Evolutionary conservation across 2,797 vertebrate genomes (phyloP), one percentile per base, ranked within the genome.

Genomic region (Sardinella longiceps): DNA sequence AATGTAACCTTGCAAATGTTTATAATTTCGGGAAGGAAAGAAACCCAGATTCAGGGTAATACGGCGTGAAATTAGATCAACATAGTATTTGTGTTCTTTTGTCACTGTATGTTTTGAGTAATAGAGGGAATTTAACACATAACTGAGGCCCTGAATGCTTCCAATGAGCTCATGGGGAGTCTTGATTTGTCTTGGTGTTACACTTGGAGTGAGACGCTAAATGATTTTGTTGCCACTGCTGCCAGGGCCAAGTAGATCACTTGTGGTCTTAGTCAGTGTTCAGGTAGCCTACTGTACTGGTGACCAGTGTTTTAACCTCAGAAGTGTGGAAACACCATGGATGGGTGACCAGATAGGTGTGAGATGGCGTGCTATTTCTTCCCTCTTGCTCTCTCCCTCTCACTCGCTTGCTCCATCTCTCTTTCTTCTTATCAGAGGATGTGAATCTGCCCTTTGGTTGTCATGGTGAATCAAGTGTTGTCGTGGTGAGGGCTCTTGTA

Each of bases 371-470:
- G n/a, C 7, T 25, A 18, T 28, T 14, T 30, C 30, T 37, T 53
- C 51, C 51, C 51, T 23, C n/a, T 10, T 6, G 23, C 9, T 58
- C n/a, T 25, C 23, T 60, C n/a, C n/a, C 20, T 56, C 2, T 18
- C 12, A 3, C 7, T 28, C 33, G 37, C 66, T 74, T 6, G 80
- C 83, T 82, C 85, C 91, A n/a, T 15, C 7, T 28, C 15, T 74
- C 66, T 74, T 6, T 80, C 83, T 82, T 91, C 91, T 90, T 87
- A 85, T 95, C 94, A 94, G 90, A 91, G 92, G 89, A 93, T 92
- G 93, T 95, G 95, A 95, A 96, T 95, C 92, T 93, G 88, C 89
- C 83, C 83, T 87, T 30, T n/a, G 90, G 92, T 87, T 92, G 93
- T 93, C 93, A 91, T 87, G 87, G 91, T 89, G 93, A 93, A 91